Evolutionary conservation across 53 echinoderm and acorn worm genomes (phyloP), one percentile per base, ranked within the genome.

Genomic region (Stichopus horrens): DNA sequence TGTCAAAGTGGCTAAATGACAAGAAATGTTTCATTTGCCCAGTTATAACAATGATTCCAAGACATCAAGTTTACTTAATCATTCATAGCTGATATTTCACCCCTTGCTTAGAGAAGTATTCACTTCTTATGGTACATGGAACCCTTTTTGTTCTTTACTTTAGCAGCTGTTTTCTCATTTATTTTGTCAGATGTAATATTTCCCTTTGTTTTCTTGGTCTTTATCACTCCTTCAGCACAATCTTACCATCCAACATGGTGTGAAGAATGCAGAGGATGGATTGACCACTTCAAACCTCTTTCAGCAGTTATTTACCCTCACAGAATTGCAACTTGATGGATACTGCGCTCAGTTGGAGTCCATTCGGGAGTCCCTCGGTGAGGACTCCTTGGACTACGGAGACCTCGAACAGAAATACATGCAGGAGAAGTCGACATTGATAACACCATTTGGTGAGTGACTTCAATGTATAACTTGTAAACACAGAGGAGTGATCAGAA

Each of bases 271-370:
- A 8, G 95, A 94, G 79, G 95, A 95, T 86, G 92, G 89, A 59
- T 91, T 93, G 23, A 79, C 94, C 55, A 88, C 88, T 10, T 92
- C 94, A 21, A 86, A 86, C 58, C 92, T 97, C 51, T 95, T 94
- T 83, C 95, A 95, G 88, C 98, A 97, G 88, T 75, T 97, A 14
- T 90, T 94, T 79, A 89, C 90, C 65, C 63, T 97, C 91, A 97
- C 93, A 5, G 98, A 97, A 21, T 91, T 97, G 71, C 80, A 95
- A 13, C 93, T 97, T 23, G 94, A 97, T 53, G 98, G 98, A 51
- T 97, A 93, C 85, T 88, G 95, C 13, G 88, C 91, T 18, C 94
- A 97, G 92, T 89, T 97, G 89, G 90, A 95, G 14, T 94, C 98
- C 57, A 89, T 96, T 77, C 56, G 87, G 20, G 78, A 89, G 86